Evolutionary conservation across 2,797 vertebrate genomes (phyloP).

Genomic region (Myoxocephalus aenaeus): DNA sequence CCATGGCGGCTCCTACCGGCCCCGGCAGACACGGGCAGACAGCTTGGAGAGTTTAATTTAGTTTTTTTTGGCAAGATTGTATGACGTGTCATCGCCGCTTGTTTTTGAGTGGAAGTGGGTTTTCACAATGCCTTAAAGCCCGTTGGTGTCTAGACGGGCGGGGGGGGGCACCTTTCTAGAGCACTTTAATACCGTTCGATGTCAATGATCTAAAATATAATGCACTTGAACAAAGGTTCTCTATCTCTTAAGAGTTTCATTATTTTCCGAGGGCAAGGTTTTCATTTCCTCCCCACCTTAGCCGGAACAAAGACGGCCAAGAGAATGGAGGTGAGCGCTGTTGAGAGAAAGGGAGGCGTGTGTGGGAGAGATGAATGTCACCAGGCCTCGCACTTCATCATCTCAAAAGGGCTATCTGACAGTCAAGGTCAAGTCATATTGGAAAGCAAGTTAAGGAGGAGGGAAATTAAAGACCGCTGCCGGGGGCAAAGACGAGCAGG

Average conservation of each 20-base stretch:
- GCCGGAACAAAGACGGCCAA: constrained; percentile 25
- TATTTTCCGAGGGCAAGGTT: constrained; percentile 21
- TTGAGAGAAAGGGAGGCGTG: constrained; percentile 40
- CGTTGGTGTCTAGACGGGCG: background rate
- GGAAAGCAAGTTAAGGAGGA: constrained; percentile 53
- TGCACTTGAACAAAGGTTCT: constrained; percentile 12
- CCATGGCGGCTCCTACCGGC: no score
- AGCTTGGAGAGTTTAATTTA: background rate
- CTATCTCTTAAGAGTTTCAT: constrained; percentile 8
- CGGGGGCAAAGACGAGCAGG: constrained; percentile 52
- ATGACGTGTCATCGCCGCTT: background rate
- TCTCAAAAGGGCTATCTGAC: constrained; percentile 72
- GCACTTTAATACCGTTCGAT: background rate
- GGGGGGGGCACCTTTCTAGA: background rate
- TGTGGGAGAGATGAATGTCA: constrained; percentile 82
- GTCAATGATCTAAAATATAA: background rate
- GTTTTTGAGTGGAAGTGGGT: background rate
- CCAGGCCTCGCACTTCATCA: constrained; percentile 79
- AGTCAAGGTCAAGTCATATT: constrained; percentile 79
- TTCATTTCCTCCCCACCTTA: constrained; percentile 28
- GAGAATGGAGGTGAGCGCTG: constrained; percentile 37
- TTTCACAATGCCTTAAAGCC: background rate
- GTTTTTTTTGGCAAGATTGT: background rate
- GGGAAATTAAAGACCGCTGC: constrained; percentile 54
- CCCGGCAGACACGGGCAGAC: background rate